Base-by-base conservation (phyloP, 2,888 invertebrate species). In the Liodrosophila aerea region DNA sequence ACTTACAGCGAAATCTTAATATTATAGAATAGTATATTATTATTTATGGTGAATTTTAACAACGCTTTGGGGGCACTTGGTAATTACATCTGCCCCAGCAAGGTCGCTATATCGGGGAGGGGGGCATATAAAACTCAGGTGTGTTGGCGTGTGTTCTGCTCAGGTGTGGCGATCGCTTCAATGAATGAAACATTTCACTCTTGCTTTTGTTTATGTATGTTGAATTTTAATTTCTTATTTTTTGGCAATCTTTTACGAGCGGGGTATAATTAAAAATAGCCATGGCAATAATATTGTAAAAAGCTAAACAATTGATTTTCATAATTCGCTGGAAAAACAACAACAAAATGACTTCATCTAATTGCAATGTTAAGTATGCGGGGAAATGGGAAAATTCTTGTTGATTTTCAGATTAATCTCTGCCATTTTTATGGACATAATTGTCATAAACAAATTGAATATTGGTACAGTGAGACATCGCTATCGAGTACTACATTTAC, bases 81-180 rank as follows among this genome's bases (percentile, higher is more conserved):
- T 80, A 80, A 82, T 57, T 68, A 60, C 72, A 83, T 65, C 72
- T 67, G 69, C 44, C 60, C 22, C 44, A 13, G 16, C 84, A 85
- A 82, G 82, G 82, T 65, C 76, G 51, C 16, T 12, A 5, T 29
- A 52, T 41, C 46, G 45, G 44, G 51, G n/a, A n/a, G n/a, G n/a
- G n/a, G 5, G 5, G 22, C 2, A 22, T 64, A 58, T 63, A 54
- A 29, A 43, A 40, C 29, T 47, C 47, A 69, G 69, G 56, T 69
- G 52, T 16, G 49, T 12, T 36, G 41, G 33, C 1, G 11, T 30
- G 9, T 45, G 36, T 4, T 1, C n/a, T n/a, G 37, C 4, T n/a
- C 15, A 34, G 34, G 11, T 36, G 36, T 15, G 16, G 16, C 33
- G 13, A 47, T 72, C 61, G 47, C 49, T 41, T 54, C 40, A 50